Conservation (phyloP, 2,797 vertebrate species). For the Tachyglossus aculeatus region DNA sequence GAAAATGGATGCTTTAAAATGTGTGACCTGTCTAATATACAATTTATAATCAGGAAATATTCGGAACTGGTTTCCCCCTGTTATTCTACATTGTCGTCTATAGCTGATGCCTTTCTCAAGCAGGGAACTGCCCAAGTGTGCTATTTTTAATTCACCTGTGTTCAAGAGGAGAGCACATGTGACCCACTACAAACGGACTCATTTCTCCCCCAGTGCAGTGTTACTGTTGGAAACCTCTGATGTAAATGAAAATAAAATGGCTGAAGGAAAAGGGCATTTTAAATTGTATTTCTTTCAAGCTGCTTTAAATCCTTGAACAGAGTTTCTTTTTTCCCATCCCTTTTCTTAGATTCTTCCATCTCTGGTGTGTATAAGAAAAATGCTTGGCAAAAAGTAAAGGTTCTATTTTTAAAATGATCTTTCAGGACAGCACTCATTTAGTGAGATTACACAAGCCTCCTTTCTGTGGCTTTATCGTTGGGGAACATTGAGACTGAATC, state of each 20-base stretch:
- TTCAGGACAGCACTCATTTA: constrained; percentile 13
- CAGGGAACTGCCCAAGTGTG: constrained; percentile 16
- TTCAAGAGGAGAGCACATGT: constrained; percentile 29
- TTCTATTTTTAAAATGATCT: background rate
- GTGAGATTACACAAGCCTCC: constrained; percentile 9
- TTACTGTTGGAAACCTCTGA: constrained; percentile 53
- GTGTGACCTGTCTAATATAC: too few relatives aligned
- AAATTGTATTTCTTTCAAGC: constrained; percentile 36
- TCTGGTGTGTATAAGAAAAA: constrained; percentile 32
- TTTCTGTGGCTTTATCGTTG: background rate
- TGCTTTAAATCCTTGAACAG: constrained; percentile 40
- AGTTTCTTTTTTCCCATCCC: constrained; percentile 27
- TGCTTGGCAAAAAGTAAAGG: constrained; percentile 4
- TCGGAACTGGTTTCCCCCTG: constrained; percentile 31
- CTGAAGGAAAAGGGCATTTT: constrained; percentile 1
- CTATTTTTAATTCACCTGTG: constrained; percentile 63
- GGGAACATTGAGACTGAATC: constrained; percentile 8
- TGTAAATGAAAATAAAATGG: constrained; percentile 36
- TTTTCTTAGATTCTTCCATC: constrained; percentile 26
- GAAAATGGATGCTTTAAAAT: too few relatives aligned
- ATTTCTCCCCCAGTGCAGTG: constrained; percentile 41
- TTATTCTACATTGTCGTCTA: constrained; percentile 31
- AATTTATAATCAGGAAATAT: constrained; percentile 49
- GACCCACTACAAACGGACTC: constrained; percentile 48
- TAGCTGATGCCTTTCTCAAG: constrained; percentile 28